Evolutionary conservation across 1,140 invertebrate species (phyloP).

Genomic region (Copidosoma floridanum): DNA sequence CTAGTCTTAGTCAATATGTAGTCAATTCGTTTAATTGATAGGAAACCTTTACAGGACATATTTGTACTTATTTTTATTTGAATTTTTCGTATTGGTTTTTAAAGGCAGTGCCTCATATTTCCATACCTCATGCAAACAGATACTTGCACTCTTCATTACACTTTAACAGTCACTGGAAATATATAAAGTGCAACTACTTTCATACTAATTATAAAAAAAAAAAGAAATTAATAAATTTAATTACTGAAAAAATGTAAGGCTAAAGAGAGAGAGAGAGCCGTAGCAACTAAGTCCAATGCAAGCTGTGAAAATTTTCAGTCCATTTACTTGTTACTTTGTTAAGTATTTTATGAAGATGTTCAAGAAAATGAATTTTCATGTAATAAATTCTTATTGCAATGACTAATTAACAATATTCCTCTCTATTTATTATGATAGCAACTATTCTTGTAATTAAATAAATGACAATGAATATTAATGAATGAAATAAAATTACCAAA

Average conservation of each 20-base stretch:
- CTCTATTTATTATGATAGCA: constrained; percentile 33
- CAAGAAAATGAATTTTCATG: constrained; percentile 10
- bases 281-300: constrained; percentile 37
- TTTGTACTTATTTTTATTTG: constrained; percentile 29
- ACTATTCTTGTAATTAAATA: constrained; percentile 29
- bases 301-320: constrained; percentile 38
- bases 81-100: constrained; percentile 33
- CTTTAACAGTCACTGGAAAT: constrained; percentile 33
- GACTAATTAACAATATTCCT: constrained; percentile 31
- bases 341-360: background rate
- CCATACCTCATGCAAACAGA: constrained; percentile 33
- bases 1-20: constrained; percentile 34
- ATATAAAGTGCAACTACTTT: constrained; percentile 50
- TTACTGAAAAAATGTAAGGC: constrained; percentile 37
- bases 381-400: constrained; percentile 30
- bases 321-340: constrained; percentile 36
- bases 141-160: constrained; percentile 38
- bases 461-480: constrained; percentile 7
- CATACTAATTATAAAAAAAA: constrained; percentile 43
- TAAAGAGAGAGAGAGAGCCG: constrained; percentile 29
- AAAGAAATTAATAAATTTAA: constrained; percentile 43
- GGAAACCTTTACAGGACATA: constrained; percentile 19
- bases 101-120: constrained; percentile 32
- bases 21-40: constrained; percentile 30
- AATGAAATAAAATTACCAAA: background rate